Base-by-base conservation (phyloP, 1,140 invertebrate genomes). In the Dysdera silvatica region DNA sequence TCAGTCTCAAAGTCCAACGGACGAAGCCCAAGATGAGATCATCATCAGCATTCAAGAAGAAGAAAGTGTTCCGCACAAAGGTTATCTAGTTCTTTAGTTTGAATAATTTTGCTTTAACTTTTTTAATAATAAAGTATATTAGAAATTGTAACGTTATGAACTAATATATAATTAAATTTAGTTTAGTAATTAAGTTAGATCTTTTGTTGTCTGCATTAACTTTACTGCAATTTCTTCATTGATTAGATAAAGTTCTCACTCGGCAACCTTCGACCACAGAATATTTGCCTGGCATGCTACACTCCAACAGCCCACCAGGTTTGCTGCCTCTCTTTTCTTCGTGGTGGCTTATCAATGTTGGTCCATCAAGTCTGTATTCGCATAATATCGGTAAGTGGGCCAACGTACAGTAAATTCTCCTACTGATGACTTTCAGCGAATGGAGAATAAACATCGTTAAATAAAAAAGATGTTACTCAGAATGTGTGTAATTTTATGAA, bases 281-380 rank as follows among this genome's bases (percentile, higher is more conserved):
- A 78, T 94, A 94, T 78, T 76, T 95, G 33, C 86, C 89, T 4
- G 88, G 89, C 31, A 92, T 96, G 90, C 78, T 95, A 32, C 88
- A 94, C 71, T 82, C 85, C 0, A 81, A 81, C 54, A 89, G 87
- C 23, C 88, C 89, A 6, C 74, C 80, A 4, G 84, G 84, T 0
- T 77, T 95, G 10, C 77, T 95, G 47, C 93, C 95, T 0, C 83
- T 87, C 61, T 98, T 90, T 77, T 85, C 91, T 0, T 95, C 91
- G 66, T 98, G 94, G 92, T 89, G 88, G 2, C 76, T 98, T 20
- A 82, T 92, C 40, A 94, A 89, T 74, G 78, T 96, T 1, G 95
- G 95, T 7, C 84, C 88, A 0, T 91, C 89, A 29, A 91, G 88
- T 65, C 78, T 93, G 12, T 98, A 98, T 74, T 92, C 88, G 23